These are phyloP conservation scores for Suillia variegata DNA, from an alignment of 2,888 invertebrate species.

Conservation along the genomic window DNA sequence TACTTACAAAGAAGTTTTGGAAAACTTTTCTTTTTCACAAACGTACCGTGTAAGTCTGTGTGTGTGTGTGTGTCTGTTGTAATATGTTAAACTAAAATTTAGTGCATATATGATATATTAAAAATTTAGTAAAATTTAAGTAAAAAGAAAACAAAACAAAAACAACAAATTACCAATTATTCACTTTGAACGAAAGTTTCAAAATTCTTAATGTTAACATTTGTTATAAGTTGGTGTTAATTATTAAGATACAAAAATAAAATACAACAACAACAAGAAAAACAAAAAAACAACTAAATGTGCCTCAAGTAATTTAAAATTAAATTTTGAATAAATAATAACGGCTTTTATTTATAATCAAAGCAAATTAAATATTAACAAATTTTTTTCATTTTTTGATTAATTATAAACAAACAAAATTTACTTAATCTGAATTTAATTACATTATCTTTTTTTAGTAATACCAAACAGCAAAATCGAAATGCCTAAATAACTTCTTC, in stretches of 20 bases:
- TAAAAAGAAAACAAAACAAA: not conserved
- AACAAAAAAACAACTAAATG: conserved; percentile 42
- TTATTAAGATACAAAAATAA: not conserved
- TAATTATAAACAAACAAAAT: too few relatives aligned
- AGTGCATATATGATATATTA: not conserved
- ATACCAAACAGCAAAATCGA: too few relatives aligned
- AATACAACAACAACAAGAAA: conserved; percentile 5
- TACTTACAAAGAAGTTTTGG: not conserved
- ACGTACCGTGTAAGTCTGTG: too few relatives aligned
- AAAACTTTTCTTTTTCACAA: not conserved
- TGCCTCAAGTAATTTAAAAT: conserved; percentile 42
- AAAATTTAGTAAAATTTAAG: not conserved
- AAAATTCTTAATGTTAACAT: not conserved
- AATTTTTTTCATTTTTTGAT: too few relatives aligned
- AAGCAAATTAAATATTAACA: too few relatives aligned
- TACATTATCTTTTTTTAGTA: too few relatives aligned
- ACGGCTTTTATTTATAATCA: too few relatives aligned
- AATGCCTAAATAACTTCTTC: too few relatives aligned
- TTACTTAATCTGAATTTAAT: too few relatives aligned
- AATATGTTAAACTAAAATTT: too few relatives aligned
- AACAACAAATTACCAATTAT: not conserved
- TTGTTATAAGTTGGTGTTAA: not conserved
- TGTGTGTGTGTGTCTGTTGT: too few relatives aligned
- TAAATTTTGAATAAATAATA: conserved; percentile 15
- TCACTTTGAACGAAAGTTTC: not conserved